Evolutionary conservation across 2,113 vertebrate genomes (phyloP), one percentile per base, ranked within the genome.

Genomic region (Reinhardtius hippoglossoides): DNA sequence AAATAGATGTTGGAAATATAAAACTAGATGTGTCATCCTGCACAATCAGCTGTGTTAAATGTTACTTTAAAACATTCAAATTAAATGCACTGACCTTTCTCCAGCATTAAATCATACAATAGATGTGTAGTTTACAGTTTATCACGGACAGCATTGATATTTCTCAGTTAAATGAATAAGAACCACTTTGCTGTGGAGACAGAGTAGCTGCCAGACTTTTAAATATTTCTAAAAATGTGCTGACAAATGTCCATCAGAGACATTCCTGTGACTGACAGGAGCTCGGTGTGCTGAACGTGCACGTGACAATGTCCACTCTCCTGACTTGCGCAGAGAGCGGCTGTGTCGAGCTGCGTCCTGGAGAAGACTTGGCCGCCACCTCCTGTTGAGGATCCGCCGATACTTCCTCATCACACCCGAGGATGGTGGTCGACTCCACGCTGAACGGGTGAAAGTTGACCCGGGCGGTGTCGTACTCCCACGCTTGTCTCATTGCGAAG

Each of bases 381-480:
- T 60, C 37, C 40, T 57, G 64, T 52, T 84, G 86, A 42, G 71
- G 42, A 1, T 31, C 62, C 0, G 81, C 81, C 1, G 20, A 64
- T 1, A 0, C 72, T 1, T 82, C 87, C 14, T 87, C 87, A 3
- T 92, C 87, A 7, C 81, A 74, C 5, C 76, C 82, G 9, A 77
- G 48, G 16, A 70, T 65, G 1, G 74, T 69, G 2, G 81, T 86
- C 0, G 93, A 80, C 5, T 93, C 87, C 15, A 94, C 85, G 14
- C 92, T 92, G 85, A 95, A 95, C 0, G 94, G 95, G 67, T 95
- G 95, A 55, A 95, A 95, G 80, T 80, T 87, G 37, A 76, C 87
- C 48, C 69, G 76, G 3, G 92, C 87, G 2, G 86, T 90, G 78
- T 93, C 92, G 60, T 86, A 87, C 42, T 94, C 94, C 94, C 95